Percentiles rank a stretch among this genome's conserved stretches.
Evolutionary conservation across 1,140 invertebrate genomes (phyloP).

Genomic region (Drosophila novamexicana): DNA sequence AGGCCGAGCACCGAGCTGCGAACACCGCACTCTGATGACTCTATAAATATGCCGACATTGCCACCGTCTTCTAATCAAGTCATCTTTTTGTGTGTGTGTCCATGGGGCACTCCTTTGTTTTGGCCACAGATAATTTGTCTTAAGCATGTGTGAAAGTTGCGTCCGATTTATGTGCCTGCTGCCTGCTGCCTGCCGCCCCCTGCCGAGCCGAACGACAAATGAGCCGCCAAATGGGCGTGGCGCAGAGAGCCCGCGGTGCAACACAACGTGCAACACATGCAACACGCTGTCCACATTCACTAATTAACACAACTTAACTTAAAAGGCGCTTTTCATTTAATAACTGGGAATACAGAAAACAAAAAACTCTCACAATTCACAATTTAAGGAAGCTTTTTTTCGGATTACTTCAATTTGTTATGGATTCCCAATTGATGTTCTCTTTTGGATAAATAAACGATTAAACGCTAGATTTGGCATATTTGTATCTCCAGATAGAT

Average conservation of each 20-base stretch:
- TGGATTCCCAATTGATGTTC: slow-evolving; percentile 25
- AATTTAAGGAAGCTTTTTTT: neutral
- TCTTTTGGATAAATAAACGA: neutral
- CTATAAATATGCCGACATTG: slow-evolving; percentile 44
- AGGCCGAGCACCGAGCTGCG: neutral
- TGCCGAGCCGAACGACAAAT: slow-evolving; percentile 62
- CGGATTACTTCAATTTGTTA: slow-evolving; percentile 1
- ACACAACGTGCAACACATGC: slow-evolving; percentile 32
- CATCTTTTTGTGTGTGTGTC: slow-evolving; percentile 44
- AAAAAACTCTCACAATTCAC: slow-evolving; percentile 24
- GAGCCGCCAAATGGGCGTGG: slow-evolving; percentile 69
- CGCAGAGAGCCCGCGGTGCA: slow-evolving; percentile 9
- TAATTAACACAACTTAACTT: slow-evolving; percentile 56
- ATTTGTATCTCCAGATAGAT: neutral
- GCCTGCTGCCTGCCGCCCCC: slow-evolving; percentile 1
- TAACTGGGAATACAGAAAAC: slow-evolving; percentile 20
- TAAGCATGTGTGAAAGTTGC: slow-evolving; percentile 82
- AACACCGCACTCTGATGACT: slow-evolving; percentile 30
- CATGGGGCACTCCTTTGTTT: slow-evolving; percentile 56
- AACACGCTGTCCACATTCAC: slow-evolving; percentile 42
- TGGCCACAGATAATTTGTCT: slow-evolving; percentile 74
- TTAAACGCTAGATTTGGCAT: neutral
- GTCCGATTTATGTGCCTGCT: slow-evolving; percentile 62
- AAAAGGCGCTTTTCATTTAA: slow-evolving; percentile 35
- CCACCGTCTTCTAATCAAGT: slow-evolving; percentile 69